Evolutionary conservation across 2,113 vertebrate genomes (phyloP).

Genomic region (Lathamus discolor): DNA sequence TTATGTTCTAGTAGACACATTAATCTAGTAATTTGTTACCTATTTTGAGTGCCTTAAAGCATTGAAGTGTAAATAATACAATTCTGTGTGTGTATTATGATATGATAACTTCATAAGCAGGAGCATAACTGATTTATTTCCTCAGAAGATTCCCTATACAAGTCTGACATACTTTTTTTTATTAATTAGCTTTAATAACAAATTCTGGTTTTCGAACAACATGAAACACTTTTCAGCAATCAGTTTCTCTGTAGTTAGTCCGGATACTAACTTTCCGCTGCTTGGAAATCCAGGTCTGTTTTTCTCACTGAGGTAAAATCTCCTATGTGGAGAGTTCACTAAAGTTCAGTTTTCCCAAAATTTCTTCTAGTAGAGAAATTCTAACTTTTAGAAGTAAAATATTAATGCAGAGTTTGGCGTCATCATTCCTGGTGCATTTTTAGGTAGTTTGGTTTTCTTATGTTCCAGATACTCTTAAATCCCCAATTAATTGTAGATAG

Average conservation of each 20-base stretch:
- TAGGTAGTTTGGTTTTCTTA: not conserved
- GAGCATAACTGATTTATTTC: not conserved
- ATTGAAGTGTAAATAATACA: not conserved
- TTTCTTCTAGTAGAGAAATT: not conserved
- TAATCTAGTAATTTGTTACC: not conserved
- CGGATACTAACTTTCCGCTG: not conserved
- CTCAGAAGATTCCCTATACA: not conserved
- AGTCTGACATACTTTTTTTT: not conserved
- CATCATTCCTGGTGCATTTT: not conserved
- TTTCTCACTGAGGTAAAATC: not conserved
- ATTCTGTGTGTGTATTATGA: not conserved
- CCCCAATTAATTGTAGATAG: not conserved
- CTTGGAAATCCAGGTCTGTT: not conserved
- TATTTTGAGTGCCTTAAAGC: constrained; percentile 1
- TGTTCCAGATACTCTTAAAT: not conserved
- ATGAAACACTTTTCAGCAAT: not conserved
- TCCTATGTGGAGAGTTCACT: not conserved
- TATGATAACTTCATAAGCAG: not conserved
- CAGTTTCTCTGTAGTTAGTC: not conserved
- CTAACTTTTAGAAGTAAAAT: not conserved
- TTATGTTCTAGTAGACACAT: not conserved
- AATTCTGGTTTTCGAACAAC: not conserved
- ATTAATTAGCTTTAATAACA: not conserved
- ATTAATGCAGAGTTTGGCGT: not conserved
- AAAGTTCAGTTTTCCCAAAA: not conserved